A percentile compares a stretch with the other conserved stretches of the same genome.
These are phyloP conservation scores for Hycleus phaleratus DNA, from an alignment of 1,140 invertebrate genomes.

Conservation along the genomic window DNA sequence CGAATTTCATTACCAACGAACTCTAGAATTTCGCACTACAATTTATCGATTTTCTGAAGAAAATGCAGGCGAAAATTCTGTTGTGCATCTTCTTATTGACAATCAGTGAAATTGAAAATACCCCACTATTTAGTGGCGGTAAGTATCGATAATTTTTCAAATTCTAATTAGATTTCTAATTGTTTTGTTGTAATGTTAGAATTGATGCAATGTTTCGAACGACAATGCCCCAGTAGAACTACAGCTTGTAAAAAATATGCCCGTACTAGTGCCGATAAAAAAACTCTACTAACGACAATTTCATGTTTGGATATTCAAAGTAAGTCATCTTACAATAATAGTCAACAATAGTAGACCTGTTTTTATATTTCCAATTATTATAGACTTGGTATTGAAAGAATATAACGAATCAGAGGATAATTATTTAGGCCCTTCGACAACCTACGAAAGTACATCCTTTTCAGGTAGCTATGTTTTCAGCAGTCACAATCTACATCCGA, in stretches of 20 bases:
- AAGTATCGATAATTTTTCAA: background rate
- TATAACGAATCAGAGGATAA: background rate
- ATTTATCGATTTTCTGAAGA: background rate
- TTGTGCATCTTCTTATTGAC: background rate
- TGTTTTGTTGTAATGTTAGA: background rate
- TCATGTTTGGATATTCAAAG: constrained; percentile 21
- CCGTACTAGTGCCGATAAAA: constrained; percentile 18
- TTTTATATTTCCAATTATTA: background rate
- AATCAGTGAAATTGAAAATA: background rate
- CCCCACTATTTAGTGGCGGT: background rate
- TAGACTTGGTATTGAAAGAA: constrained; percentile 9
- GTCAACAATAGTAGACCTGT: background rate
- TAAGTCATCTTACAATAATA: background rate
- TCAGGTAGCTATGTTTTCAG: constrained; percentile 2
- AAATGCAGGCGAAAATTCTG: constrained; percentile 6
- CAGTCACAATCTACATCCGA: background rate
- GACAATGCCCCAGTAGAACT: constrained; percentile 19
- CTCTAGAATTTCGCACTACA: too few relatives aligned
- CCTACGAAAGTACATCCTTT: constrained; percentile 5
- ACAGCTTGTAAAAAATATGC: constrained; percentile 22
- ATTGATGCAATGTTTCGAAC: constrained; percentile 17
- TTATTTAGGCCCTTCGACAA: background rate
- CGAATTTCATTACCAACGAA: too few relatives aligned
- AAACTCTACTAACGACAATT: constrained; percentile 18
- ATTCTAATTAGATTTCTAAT: background rate